Conservation (phyloP, 2,113 vertebrate species). For the Macquaria australasica region DNA sequence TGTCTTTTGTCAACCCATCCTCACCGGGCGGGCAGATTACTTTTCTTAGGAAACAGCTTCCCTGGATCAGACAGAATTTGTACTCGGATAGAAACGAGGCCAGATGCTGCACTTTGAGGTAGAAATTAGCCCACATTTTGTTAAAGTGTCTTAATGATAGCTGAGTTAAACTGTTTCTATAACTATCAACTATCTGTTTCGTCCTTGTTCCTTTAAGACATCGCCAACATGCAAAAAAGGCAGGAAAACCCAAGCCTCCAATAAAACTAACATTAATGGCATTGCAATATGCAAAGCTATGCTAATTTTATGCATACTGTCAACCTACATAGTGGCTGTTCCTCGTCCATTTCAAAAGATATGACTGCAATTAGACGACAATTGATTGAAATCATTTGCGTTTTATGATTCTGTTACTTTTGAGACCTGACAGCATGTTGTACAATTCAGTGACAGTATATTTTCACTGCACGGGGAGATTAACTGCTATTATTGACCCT, state of each 20-base stretch:
- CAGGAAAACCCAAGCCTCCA: conserved; percentile 50
- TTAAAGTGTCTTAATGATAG: conserved; percentile 47
- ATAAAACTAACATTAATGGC: conserved; percentile 76
- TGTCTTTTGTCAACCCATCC: conserved; percentile 58
- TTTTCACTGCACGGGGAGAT: conserved; percentile 67
- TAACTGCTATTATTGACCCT: conserved; percentile 80
- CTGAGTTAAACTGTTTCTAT: conserved; percentile 35
- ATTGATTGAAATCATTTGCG: conserved; percentile 80
- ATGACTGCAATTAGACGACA: conserved; percentile 79
- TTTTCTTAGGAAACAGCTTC: conserved; percentile 52
- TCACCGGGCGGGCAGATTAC: conserved; percentile 40
- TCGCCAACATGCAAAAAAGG: conserved; percentile 26
- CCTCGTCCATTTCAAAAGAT: conserved; percentile 71
- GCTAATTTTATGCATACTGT: conserved; percentile 81
- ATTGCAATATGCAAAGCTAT: conserved; percentile 77
- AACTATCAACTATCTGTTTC: conserved; percentile 20
- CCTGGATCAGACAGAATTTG: conserved; percentile 51
- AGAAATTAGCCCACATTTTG: conserved; percentile 63
- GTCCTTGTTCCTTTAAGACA: conserved; percentile 55
- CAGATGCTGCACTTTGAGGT: conserved; percentile 47
- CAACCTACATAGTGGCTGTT: conserved; percentile 73
- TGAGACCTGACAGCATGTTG: conserved; percentile 67
- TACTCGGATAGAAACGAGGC: conserved; percentile 26
- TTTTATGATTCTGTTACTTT: conserved; percentile 80
- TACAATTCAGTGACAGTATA: conserved; percentile 71